Evolutionary conservation across 1,140 invertebrate species (phyloP).

Genomic region (Cydia pomonella): DNA sequence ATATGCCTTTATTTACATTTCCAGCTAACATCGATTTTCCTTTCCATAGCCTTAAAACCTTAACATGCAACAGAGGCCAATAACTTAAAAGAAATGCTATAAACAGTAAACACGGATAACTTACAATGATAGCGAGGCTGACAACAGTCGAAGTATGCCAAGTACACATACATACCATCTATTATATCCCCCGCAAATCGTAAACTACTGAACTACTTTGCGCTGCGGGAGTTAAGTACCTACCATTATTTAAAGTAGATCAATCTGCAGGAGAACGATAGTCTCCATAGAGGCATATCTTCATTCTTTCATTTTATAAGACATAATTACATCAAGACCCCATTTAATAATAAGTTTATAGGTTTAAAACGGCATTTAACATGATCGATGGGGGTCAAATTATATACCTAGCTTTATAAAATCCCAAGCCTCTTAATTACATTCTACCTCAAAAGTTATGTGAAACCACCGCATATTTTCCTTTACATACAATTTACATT

Average conservation of each 20-base stretch:
- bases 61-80: too few species aligned
- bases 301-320: neutral
- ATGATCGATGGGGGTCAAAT: too few species aligned
- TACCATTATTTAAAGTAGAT: conserved; percentile 2
- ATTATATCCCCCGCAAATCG: conserved; percentile 25
- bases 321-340: too few species aligned
- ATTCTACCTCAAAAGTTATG: too few species aligned
- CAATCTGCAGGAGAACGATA: neutral
- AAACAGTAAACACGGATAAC: neutral
- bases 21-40: neutral
- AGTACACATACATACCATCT: neutral
- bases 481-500: too few species aligned
- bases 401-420: too few species aligned
- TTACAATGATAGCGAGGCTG: neutral
- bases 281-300: neutral
- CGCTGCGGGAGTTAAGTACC: neutral
- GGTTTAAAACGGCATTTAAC: too few species aligned
- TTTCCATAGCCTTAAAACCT: neutral
- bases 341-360: too few species aligned
- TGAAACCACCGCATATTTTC: too few species aligned
- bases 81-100: neutral
- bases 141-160: conserved; percentile 4
- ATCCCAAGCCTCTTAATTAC: too few species aligned
- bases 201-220: conserved; percentile 9
- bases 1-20: neutral